Base-by-base conservation (phyloP, 2,113 vertebrate genomes). In the Amphiprion ocellaris region DNA sequence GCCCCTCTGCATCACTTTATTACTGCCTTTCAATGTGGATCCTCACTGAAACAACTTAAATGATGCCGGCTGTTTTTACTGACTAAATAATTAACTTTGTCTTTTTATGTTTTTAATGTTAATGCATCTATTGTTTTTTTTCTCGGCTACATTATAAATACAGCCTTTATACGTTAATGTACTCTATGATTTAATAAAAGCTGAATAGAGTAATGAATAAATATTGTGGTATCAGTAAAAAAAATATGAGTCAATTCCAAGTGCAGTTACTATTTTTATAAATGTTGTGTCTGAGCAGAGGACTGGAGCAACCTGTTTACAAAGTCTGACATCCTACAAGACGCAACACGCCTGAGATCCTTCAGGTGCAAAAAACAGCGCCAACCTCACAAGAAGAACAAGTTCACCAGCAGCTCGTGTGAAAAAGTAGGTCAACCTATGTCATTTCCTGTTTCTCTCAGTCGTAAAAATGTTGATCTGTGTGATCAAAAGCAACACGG, bases 391-490 rank as follows among this genome's bases (percentile, higher is more conserved):
- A 39, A 73, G 74, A 79, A 41, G 44, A 87, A 73, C 67, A 0
- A 72, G 81, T 82, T 82, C 9, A 75, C 55, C 66, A 50, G 69
- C 74, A 24, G 26, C 26, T 41, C 4, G 37, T 9, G 3, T 67
- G 26, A 14, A 46, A 80, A 89, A 85, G 11, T 82, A 84, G 75
- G 82, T 87, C 76, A 87, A n/a, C 47, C 56, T 28, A 11, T 1
- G 9, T 30, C 60, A 11, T 24, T 62, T 74, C 55, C 68, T 81
- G 66, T 71, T 75, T 77, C 49, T 24, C 30, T 33, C 23, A 2
- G 58, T 52, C 10, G 16, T 10, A 9, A 14, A 39, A 44, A 44
- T 44, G 14, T 4, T 4, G 3, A 76, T 67, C 47, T 9, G 21
- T 5, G 11, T 3, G 55, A 60, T 47, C 21, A 69, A 81, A 82